phyloP scores from a whole-genome alignment of 2,888 invertebrate genomes.

The Andrena hattorfiana region DNA sequence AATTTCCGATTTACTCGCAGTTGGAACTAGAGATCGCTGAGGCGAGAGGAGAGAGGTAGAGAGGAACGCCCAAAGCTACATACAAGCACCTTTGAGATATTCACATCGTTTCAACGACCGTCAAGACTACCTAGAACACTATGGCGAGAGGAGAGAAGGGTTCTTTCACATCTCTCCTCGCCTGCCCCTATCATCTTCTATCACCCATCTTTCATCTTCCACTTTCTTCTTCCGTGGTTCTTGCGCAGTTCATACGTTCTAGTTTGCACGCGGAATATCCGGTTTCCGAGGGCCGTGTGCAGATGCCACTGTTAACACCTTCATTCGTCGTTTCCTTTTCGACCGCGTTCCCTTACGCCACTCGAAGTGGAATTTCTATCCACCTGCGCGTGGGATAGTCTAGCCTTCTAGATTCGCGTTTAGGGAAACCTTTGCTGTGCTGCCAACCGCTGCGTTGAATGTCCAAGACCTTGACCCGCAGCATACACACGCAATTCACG shows the following conservation, averaged over 20 bases:
- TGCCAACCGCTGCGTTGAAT: conserved; percentile 42
- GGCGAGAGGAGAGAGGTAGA: not conserved
- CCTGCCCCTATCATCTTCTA: conserved; percentile 11
- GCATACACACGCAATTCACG: not conserved
- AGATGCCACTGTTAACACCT: not conserved
- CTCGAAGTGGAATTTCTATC: not conserved
- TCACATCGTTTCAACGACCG: no score
- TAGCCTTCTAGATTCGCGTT: conserved; percentile 14
- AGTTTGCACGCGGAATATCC: conserved; percentile 20
- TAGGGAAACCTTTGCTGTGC: conserved; percentile 60
- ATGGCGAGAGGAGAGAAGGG: not conserved
- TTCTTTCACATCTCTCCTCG: not conserved
- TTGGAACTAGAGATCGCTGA: not conserved
- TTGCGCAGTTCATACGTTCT: conserved; percentile 29
- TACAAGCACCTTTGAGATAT: no score
- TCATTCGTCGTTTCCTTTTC: not conserved
- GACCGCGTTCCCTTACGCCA: no score
- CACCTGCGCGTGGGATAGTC: not conserved
- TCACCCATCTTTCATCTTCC: not conserved
- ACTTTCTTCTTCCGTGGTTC: conserved; percentile 15
- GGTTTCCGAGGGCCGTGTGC: not conserved
- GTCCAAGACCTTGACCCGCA: conserved; percentile 60
- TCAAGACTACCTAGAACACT: not conserved
- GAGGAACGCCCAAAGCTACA: not conserved
- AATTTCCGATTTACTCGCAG: conserved; percentile 10